Evolutionary conservation across 2,113 vertebrate genomes (phyloP).

Genomic region (Egretta garzetta): DNA sequence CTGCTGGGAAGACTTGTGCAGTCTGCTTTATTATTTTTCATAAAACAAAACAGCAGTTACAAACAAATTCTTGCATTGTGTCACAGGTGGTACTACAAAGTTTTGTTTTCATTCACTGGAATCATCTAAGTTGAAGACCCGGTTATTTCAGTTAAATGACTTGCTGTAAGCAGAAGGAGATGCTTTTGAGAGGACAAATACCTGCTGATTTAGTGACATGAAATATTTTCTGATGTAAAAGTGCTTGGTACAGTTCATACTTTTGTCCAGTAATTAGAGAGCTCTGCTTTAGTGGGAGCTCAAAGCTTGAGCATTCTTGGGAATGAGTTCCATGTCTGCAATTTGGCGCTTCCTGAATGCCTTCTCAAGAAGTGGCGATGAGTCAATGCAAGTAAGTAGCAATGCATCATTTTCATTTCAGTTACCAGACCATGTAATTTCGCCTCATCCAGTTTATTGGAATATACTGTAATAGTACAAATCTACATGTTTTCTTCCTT

Average conservation of each 20-base stretch:
- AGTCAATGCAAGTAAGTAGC: background rate
- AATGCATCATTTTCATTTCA: background rate
- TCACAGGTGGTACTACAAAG: background rate
- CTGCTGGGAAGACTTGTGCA: background rate
- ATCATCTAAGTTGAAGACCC: background rate
- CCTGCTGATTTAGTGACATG: background rate
- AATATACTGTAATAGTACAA: background rate
- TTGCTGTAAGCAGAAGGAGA: background rate
- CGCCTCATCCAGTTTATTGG: background rate
- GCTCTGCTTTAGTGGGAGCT: background rate
- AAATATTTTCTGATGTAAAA: background rate
- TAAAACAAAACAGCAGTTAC: background rate
- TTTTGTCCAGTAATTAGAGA: background rate
- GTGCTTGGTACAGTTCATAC: background rate
- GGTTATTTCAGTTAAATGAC: background rate
- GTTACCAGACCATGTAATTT: background rate
- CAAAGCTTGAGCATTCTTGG: background rate
- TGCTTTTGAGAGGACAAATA: background rate
- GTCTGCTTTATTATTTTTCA: background rate
- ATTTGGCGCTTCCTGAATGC: background rate
- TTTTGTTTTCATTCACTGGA: background rate
- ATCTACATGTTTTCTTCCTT: background rate
- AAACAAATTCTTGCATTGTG: background rate
- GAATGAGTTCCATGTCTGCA: background rate
- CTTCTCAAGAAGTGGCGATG: background rate